Conservation (phyloP, 1,140 invertebrate species). For the Leptestheria dahalacensis region DNA sequence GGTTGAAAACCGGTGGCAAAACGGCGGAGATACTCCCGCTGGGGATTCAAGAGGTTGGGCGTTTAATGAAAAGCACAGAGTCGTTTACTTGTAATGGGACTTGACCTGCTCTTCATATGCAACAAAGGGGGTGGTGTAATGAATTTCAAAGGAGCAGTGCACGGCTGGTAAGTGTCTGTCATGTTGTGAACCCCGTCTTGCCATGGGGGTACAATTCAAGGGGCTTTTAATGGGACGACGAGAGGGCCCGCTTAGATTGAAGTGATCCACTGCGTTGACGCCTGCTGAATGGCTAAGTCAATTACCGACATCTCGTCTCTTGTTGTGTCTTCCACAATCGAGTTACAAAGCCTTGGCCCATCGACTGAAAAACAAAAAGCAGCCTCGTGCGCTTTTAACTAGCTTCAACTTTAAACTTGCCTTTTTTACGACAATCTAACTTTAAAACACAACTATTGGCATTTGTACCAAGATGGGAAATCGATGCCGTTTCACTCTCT, state of each 20-base stretch:
- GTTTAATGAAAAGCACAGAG: neutral
- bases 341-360: too few species aligned
- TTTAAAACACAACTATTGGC: too few species aligned
- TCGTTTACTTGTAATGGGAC: neutral
- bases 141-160: neutral
- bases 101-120: neutral
- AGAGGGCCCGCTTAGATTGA: neutral
- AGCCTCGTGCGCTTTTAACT: too few species aligned
- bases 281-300: neutral
- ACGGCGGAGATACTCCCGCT: neutral
- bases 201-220: neutral
- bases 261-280: neutral
- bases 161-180: neutral
- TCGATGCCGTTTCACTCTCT: too few species aligned
- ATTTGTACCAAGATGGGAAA: too few species aligned
- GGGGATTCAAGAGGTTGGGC: too few species aligned
- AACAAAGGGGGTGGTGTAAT: neutral
- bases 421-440: too few species aligned
- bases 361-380: too few species aligned
- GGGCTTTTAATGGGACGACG: neutral
- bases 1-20: neutral
- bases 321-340: neutral
- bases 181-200: neutral
- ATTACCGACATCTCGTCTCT: neutral
- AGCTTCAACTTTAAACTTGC: too few species aligned